Evolutionary conservation across 1,140 invertebrate species (phyloP).

Genomic region (Neodiprion fabricii): DNA sequence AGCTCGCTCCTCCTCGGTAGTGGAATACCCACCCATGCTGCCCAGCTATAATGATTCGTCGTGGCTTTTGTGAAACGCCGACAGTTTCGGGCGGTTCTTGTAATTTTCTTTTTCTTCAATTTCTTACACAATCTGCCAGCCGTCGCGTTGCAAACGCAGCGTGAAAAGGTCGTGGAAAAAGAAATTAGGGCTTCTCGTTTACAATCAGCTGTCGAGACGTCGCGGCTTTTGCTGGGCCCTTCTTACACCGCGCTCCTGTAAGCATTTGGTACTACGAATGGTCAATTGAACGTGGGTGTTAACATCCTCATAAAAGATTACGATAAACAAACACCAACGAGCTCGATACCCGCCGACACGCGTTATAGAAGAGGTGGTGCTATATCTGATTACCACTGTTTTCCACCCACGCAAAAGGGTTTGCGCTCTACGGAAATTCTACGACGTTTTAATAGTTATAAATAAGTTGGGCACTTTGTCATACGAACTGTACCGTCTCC

Average conservation of each 20-base stretch:
- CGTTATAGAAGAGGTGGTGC: background rate
- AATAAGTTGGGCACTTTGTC: too few species aligned
- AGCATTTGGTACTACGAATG: background rate
- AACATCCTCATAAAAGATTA: background rate
- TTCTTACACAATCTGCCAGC: background rate
- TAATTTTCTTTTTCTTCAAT: background rate
- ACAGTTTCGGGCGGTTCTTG: background rate
- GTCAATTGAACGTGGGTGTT: background rate
- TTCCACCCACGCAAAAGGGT: background rate
- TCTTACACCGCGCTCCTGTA: too few species aligned
- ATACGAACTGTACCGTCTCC: too few species aligned
- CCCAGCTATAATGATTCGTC: too few species aligned
- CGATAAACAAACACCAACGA: conserved; percentile 1
- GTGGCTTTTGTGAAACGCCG: too few species aligned
- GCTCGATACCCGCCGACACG: background rate
- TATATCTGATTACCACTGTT: background rate
- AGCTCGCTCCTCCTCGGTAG: too few species aligned
- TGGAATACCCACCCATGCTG: too few species aligned
- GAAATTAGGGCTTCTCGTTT: background rate
- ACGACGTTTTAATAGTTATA: too few species aligned
- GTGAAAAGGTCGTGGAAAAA: background rate
- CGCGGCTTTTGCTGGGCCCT: too few species aligned
- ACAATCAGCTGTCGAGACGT: too few species aligned
- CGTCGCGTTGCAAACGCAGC: background rate
- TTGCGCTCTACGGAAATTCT: too few species aligned